Conservation (phyloP, 2,888 invertebrate genomes). For the Lithosia quadra region DNA sequence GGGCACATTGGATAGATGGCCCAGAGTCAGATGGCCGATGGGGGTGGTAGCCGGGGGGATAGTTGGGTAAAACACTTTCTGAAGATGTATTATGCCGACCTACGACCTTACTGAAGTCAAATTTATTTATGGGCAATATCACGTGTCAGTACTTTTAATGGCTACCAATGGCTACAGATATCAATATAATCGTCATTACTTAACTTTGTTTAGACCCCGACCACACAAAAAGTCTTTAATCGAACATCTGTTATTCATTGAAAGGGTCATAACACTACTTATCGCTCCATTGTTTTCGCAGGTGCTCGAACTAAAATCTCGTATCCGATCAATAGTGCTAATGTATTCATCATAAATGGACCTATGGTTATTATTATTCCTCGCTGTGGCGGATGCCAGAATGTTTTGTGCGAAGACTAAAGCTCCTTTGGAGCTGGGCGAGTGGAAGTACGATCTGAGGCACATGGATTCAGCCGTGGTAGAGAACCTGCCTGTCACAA, state of each 20-base stretch:
- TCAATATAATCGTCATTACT: background rate
- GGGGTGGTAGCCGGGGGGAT: too few species aligned
- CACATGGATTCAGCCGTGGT: constrained; percentile 75
- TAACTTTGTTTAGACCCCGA: background rate
- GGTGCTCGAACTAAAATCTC: constrained; percentile 17
- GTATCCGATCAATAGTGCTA: constrained; percentile 29
- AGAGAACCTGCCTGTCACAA: constrained; percentile 69
- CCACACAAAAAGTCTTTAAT: constrained; percentile 7
- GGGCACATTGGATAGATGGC: too few species aligned
- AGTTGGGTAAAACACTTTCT: too few species aligned
- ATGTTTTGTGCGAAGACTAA: constrained; percentile 67
- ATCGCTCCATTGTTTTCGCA: constrained; percentile 46
- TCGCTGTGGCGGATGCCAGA: constrained; percentile 49
- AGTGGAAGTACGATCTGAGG: constrained; percentile 63
- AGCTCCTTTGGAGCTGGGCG: constrained; percentile 70
- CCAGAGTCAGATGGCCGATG: too few species aligned
- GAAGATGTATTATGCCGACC: background rate
- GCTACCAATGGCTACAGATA: background rate
- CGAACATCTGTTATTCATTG: background rate
- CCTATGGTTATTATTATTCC: constrained; percentile 39
- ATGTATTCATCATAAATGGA: constrained; percentile 53
- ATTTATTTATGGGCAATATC: background rate
- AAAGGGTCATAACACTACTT: constrained; percentile 17
- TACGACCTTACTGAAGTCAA: background rate
- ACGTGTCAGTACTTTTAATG: too few species aligned